Conservation (phyloP, 2,797 vertebrate genomes). For the Otolemur crassicaudatus region DNA sequence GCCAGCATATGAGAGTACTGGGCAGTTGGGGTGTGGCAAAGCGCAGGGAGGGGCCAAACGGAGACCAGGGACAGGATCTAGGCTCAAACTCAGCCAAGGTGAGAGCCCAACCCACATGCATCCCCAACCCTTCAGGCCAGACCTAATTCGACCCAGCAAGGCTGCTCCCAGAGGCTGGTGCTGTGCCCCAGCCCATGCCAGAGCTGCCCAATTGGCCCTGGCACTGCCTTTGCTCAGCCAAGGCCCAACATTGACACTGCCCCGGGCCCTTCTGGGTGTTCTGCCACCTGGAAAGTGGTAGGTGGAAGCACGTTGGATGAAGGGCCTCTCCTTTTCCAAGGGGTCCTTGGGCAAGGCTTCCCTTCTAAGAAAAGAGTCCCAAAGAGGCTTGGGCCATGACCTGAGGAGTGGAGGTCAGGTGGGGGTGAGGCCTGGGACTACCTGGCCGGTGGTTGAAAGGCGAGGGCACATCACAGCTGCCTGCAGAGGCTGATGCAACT, state of each 20-base stretch:
- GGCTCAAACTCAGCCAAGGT: not conserved
- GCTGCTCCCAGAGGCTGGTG: not conserved
- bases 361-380: slow-evolving; percentile 59
- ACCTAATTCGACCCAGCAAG: not conserved
- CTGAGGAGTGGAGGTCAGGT: not conserved
- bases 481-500: slow-evolving; percentile 88
- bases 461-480: slow-evolving; percentile 91
- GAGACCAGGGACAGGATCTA: not conserved
- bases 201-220: not conserved
- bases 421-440: slow-evolving; percentile 82
- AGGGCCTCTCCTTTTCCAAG: slow-evolving; percentile 67
- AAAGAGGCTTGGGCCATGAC: slow-evolving; percentile 41
- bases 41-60: not conserved
- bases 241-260: not conserved
- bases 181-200: not conserved
- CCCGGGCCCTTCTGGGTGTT: not conserved
- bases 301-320: not conserved
- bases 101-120: slow-evolving; percentile 58
- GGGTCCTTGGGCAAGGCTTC: slow-evolving; percentile 66
- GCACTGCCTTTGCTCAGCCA: not conserved
- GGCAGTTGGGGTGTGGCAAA: not conserved
- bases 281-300: slow-evolving; percentile 6
- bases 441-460: slow-evolving; percentile 94
- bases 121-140: not conserved
- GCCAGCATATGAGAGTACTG: not conserved